Conservation (phyloP, 2,888 invertebrate species). For the Hemicrepidius hirtus region DNA sequence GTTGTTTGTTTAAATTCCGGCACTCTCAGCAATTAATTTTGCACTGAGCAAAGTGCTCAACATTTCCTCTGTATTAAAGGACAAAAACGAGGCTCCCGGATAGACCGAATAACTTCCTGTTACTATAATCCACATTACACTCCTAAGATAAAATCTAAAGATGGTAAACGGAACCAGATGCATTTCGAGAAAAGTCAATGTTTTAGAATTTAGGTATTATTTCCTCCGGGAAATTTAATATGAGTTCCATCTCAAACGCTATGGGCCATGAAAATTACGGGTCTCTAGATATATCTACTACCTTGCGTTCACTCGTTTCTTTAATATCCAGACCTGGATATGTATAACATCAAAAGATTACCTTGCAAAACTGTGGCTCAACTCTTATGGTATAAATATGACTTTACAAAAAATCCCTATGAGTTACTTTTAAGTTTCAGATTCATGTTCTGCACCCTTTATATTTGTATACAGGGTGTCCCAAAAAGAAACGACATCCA, state of each 20-base stretch:
- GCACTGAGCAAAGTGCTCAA: constrained; percentile 19
- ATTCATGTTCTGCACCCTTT: no score
- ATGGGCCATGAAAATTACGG: constrained; percentile 27
- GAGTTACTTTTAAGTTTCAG: no score
- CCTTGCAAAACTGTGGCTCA: background rate
- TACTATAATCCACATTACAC: constrained; percentile 10
- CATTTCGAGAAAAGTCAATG: constrained; percentile 18
- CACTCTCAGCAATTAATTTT: constrained; percentile 20
- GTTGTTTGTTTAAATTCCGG: constrained; percentile 22
- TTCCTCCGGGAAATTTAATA: constrained; percentile 25
- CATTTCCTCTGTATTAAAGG: constrained; percentile 4
- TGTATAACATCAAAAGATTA: constrained; percentile 11
- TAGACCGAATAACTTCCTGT: background rate
- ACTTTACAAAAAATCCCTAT: background rate
- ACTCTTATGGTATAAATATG: background rate
- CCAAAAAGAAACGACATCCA: no score
- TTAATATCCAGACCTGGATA: constrained; percentile 28
- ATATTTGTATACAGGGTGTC: no score
- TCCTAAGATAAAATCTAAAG: constrained; percentile 8
- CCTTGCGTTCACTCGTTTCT: background rate
- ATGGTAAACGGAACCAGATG: constrained; percentile 9
- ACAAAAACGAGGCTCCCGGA: constrained; percentile 13
- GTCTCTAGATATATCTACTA: background rate
- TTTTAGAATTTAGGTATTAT: constrained; percentile 28
- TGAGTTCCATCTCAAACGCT: constrained; percentile 19